These are phyloP conservation scores for Erinaceus europaeus DNA, from an alignment of 2,113 vertebrate species.

Conservation along the genomic window DNA sequence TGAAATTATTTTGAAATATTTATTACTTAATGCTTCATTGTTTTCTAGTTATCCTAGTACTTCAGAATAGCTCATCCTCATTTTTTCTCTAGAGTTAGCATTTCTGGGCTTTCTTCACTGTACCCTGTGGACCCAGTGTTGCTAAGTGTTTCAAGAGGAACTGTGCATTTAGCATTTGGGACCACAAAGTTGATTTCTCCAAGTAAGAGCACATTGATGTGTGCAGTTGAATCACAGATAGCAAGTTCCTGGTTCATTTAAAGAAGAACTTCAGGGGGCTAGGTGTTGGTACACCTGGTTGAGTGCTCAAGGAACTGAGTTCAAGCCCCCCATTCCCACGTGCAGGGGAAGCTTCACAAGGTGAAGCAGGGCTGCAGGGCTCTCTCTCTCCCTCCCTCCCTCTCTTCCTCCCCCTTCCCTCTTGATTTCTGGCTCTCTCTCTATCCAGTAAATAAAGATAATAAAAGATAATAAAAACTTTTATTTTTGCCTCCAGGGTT, in stretches of 20 bases:
- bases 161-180: background rate
- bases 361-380: no score
- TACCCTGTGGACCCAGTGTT: background rate
- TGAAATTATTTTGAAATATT: background rate
- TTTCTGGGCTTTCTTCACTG: background rate
- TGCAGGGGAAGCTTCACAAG: no score
- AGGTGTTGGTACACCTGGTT: no score
- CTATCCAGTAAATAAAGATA: no score
- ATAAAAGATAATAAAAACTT: no score
- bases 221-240: background rate
- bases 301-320: no score
- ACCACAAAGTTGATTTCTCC: background rate
- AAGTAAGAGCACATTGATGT: background rate
- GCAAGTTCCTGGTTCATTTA: background rate
- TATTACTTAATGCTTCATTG: background rate
- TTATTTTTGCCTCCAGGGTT: no score
- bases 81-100: conserved; percentile 34
- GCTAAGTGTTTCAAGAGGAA: background rate
- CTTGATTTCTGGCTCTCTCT: no score
- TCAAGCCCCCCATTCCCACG: no score
- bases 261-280: background rate
- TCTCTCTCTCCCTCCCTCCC: no score
- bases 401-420: no score
- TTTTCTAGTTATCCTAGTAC: conserved; percentile 2
- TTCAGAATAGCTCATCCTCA: conserved; percentile 21